Base-by-base conservation (phyloP, 1,140 invertebrate species). In the Heliconius himera region DNA sequence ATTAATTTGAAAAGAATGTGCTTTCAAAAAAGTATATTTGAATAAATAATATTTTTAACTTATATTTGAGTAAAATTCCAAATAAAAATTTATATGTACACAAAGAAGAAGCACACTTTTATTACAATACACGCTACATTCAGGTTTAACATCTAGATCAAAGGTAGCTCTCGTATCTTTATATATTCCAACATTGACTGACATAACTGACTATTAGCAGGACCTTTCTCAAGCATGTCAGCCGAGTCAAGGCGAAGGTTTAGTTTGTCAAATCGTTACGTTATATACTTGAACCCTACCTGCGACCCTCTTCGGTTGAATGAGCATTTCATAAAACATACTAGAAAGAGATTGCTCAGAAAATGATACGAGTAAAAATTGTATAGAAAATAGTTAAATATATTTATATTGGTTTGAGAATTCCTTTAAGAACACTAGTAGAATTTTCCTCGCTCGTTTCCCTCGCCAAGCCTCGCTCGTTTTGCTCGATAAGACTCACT, bases 181-280 rank as follows among this genome's bases (percentile, higher is more conserved):
- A 11, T 66, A 29, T 66, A 66, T 66, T 29, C 22, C n/a, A 20
- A 60, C 13, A 66, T 66, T 66, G 60, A 66, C 60, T 66, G 60
- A 66, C 60, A 29, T 66, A 66, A 66, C 60, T 66, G 60, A 66
- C 60, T 66, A 66, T 66, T 66, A 22, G 60, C 26, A 29, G 60
- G 26, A 29, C 60, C 60, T 66, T 66, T 66, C 60, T 26, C 22
- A 66, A 26, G 3, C 5, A 4, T 56, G 54, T 56, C 60, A 66
- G 60, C 29, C 4, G 60, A 66, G 22, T 60, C 54, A 22, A 29
- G 60, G 60, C 60, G 11, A 66, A 66, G 60, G 60, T 66, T 66
- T 29, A 66, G 60, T 29, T 66, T 66, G 60, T 66, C 60, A 66
- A 66, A 29, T 66, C 8, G 60, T 66, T 66, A 16, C 60, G 60